These are phyloP conservation scores for Rhincodon typus DNA, from an alignment of 2,797 vertebrate species.

Conservation along the genomic window DNA sequence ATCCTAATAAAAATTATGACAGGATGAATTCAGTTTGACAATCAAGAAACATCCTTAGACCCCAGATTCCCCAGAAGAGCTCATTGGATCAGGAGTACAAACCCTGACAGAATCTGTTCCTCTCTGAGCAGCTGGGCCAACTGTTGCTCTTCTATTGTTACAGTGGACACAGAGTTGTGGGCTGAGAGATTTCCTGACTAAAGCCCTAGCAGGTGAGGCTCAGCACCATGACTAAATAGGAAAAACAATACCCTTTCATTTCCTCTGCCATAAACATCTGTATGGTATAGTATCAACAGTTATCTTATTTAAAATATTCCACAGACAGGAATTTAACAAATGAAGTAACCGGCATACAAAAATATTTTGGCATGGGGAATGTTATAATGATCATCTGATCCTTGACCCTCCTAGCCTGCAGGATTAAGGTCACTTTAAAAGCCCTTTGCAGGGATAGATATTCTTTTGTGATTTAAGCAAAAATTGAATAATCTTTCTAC, in stretches of 20 bases:
- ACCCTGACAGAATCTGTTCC: neutral
- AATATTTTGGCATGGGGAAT: neutral
- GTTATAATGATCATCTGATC: neutral
- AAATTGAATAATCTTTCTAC: neutral
- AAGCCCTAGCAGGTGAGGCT: neutral
- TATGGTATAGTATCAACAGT: neutral
- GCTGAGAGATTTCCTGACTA: neutral
- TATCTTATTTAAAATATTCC: neutral
- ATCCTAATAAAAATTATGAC: neutral
- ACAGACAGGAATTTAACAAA: neutral
- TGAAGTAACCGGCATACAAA: neutral
- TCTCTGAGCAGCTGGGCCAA: neutral
- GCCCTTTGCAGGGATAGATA: neutral
- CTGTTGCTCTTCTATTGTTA: neutral
- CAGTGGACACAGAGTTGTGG: neutral
- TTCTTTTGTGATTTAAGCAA: neutral
- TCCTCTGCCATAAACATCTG: neutral
- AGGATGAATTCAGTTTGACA: neutral
- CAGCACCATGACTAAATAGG: neutral
- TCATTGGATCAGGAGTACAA: neutral
- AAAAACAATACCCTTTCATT: neutral
- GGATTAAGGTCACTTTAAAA: slow-evolving; percentile 10
- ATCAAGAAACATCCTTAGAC: neutral
- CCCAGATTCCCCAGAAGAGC: neutral
- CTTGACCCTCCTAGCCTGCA: neutral